phyloP scores from a whole-genome alignment of 2,113 vertebrate genomes.

The Mellivora capensis region DNA sequence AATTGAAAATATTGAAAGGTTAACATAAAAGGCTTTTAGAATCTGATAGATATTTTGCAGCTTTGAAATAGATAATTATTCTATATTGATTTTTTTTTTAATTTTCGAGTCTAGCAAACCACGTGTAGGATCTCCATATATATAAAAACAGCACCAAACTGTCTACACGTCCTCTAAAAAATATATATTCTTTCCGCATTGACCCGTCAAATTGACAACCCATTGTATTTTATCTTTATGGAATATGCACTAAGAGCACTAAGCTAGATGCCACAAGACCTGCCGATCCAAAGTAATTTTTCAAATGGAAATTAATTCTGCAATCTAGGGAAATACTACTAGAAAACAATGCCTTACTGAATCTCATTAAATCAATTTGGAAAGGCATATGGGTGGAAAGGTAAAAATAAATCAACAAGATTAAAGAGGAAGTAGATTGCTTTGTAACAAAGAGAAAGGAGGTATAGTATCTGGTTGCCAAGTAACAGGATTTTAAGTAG shows the following conservation, averaged over 20 bases:
- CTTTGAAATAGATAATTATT: conserved; percentile 28
- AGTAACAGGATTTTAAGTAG: conserved; percentile 52
- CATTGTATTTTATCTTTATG: conserved; percentile 20
- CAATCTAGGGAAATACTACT: conserved; percentile 72
- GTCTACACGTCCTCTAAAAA: neutral
- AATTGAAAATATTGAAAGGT: conserved; percentile 9
- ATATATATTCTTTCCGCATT: conserved; percentile 3
- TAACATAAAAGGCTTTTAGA: neutral
- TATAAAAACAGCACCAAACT: neutral
- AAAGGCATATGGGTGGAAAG: conserved; percentile 65
- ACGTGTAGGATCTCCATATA: neutral
- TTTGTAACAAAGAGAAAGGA: conserved; percentile 23
- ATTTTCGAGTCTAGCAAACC: neutral
- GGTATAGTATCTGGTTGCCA: conserved; percentile 58
- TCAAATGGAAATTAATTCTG: conserved; percentile 77
- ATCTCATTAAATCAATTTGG: conserved; percentile 71
- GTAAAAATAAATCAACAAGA: conserved; percentile 75
- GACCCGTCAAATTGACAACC: neutral
- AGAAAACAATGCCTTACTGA: conserved; percentile 65
- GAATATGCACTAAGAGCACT: conserved; percentile 34
- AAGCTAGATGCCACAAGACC: neutral
- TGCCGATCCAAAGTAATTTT: conserved; percentile 58
- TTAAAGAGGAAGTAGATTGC: conserved; percentile 62
- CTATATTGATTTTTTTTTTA: conserved; percentile 16
- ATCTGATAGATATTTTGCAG: neutral